phyloP scores from a whole-genome alignment of 2,888 invertebrate species.

The Eledona agricola region DNA sequence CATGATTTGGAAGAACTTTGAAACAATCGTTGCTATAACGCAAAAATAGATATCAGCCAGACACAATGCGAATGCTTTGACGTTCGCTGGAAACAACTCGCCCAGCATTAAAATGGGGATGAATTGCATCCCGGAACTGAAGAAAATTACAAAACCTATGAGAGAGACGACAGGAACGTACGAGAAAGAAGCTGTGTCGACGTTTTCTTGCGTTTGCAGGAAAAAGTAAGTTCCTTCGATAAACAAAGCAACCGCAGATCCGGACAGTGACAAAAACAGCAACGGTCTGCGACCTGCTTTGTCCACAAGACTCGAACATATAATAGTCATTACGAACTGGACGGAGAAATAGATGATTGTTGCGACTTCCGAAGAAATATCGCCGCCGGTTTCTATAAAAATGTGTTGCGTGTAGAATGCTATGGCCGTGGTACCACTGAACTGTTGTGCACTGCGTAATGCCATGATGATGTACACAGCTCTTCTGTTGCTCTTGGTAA shows the following conservation, averaged over 20 bases:
- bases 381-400: constrained; percentile 59
- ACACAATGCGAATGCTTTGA: constrained; percentile 67
- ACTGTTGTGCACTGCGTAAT: constrained; percentile 54
- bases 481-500: constrained; percentile 28
- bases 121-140: constrained; percentile 64
- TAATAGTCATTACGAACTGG: constrained; percentile 66
- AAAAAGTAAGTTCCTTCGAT: constrained; percentile 62
- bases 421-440: constrained; percentile 71
- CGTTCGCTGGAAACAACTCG: constrained; percentile 66
- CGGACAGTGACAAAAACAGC: constrained; percentile 63
- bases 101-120: constrained; percentile 64
- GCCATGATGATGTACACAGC: constrained; percentile 21
- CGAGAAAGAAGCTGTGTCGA: constrained; percentile 54
- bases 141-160: constrained; percentile 65
- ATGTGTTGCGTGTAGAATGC: constrained; percentile 69
- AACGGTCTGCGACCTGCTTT: constrained; percentile 65
- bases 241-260: constrained; percentile 59
- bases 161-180: constrained; percentile 63
- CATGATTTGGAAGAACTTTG: constrained; percentile 63
- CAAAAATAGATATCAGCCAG: constrained; percentile 65
- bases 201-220: constrained; percentile 54
- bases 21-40: constrained; percentile 61
- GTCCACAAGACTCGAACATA: constrained; percentile 68
- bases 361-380: constrained; percentile 57
- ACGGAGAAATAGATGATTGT: constrained; percentile 59